Conservation (phyloP, 30 jellyfish, hydroid and myxozoan species). For the Cassiopea andromeda region DNA sequence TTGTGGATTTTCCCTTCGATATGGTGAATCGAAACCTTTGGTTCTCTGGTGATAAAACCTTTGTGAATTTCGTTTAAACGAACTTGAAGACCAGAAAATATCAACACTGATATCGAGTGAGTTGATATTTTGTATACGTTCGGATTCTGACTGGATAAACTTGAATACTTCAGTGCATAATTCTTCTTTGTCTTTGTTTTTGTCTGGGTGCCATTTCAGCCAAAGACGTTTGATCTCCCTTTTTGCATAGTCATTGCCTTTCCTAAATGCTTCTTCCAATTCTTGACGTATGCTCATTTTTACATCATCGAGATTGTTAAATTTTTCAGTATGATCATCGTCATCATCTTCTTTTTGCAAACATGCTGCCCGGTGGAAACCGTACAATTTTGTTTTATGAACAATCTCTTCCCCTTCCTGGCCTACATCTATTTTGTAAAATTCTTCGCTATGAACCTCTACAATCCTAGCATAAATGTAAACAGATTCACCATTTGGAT, state of each 20-base stretch:
- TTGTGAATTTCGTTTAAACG: not conserved
- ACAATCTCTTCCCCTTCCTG: not conserved
- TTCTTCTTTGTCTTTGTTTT: constrained; percentile 65
- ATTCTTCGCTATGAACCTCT: not conserved
- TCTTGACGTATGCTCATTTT: constrained; percentile 2
- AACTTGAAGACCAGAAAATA: constrained; percentile 1
- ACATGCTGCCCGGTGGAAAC: constrained; percentile 31
- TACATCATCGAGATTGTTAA: constrained; percentile 41
- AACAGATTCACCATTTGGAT: constrained; percentile 41
- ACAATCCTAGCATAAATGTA: constrained; percentile 62
- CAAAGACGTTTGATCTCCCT: constrained; percentile 62
- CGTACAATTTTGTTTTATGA: constrained; percentile 24
- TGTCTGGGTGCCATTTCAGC: constrained; percentile 91
- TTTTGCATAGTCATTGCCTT: constrained; percentile 24
- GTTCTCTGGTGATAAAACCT: not conserved
- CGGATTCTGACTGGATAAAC: constrained; percentile 57
- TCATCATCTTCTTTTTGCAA: constrained; percentile 14
- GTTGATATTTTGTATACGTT: constrained; percentile 5
- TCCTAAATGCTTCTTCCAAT: constrained; percentile 17
- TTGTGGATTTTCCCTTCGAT: constrained; percentile 63
- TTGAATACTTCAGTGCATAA: constrained; percentile 64
- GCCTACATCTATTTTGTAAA: constrained; percentile 28
- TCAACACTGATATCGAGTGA: not conserved
- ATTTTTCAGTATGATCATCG: not conserved
- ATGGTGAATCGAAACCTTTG: constrained; percentile 29